phyloP scores from a whole-genome alignment of 2,888 invertebrate species.

The Drosophila yooni region DNA sequence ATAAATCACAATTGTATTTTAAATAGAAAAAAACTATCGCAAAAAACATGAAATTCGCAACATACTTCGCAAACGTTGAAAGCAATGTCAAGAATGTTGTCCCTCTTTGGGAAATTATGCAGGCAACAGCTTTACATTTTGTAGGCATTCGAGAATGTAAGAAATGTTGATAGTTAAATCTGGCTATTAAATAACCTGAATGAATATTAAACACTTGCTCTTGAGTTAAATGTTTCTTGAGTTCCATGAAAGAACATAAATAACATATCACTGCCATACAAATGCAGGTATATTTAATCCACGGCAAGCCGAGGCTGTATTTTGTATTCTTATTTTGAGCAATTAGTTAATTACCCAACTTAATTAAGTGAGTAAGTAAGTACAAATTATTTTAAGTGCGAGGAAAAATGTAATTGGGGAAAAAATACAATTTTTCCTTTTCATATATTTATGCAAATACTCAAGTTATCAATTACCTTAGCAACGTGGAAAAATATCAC shows the following conservation, averaged over 20 bases:
- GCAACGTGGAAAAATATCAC: slow-evolving; percentile 70
- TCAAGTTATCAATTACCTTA: slow-evolving; percentile 44
- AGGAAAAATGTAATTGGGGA: neutral
- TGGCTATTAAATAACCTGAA: neutral
- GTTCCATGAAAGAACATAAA: neutral
- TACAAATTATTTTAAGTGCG: neutral
- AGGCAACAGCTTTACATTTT: neutral
- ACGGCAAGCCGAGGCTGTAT: neutral
- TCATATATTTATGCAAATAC: slow-evolving; percentile 15
- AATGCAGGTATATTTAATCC: neutral
- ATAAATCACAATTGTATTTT: neutral
- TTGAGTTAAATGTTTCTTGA: neutral
- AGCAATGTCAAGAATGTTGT: neutral
- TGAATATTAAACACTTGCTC: neutral
- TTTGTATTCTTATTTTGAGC: neutral
- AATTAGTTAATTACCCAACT: slow-evolving; percentile 47
- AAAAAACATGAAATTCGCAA: neutral
- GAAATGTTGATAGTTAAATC: neutral
- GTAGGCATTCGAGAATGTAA: neutral
- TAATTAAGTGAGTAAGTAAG: slow-evolving; percentile 24
- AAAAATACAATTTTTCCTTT: neutral
- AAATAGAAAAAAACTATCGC: neutral
- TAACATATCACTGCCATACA: neutral
- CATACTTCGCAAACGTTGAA: neutral
- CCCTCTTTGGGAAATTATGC: neutral